phyloP scores from a whole-genome alignment of 2,113 vertebrate species.

The Percina caprodes region DNA sequence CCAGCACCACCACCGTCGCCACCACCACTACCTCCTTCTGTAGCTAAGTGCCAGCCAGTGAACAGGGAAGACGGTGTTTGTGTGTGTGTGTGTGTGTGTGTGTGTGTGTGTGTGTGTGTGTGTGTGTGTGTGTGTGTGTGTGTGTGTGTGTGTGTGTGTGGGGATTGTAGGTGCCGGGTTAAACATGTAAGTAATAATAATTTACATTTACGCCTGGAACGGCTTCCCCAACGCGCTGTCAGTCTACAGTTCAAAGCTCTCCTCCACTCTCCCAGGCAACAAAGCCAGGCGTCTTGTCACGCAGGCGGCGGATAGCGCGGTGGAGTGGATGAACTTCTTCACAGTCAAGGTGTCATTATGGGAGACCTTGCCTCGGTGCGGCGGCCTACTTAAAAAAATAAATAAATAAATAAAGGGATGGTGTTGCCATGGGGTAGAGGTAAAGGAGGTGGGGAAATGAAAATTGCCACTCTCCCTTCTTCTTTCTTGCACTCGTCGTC shows the following conservation, averaged over 20 bases:
- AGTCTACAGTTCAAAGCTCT: conserved; percentile 76
- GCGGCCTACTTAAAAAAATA: conserved; percentile 51
- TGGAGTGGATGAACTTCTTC: conserved; percentile 77
- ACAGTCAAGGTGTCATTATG: conserved; percentile 75
- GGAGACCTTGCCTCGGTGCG: conserved; percentile 61
- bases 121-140: background rate
- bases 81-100: background rate
- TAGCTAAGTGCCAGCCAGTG: conserved; percentile 19
- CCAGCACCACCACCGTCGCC: background rate
- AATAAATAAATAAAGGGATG: conserved; percentile 53
- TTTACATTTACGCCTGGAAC: conserved; percentile 81
- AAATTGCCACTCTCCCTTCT: conserved; percentile 65
- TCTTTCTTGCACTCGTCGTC: conserved; percentile 10
- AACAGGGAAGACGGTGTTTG: conserved; percentile 7
- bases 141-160: background rate
- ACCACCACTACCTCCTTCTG: conserved; percentile 22
- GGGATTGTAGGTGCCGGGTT: conserved; percentile 73
- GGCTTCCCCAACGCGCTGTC: conserved; percentile 64
- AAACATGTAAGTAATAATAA: conserved; percentile 84
- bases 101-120: background rate
- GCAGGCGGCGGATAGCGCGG: conserved; percentile 55
- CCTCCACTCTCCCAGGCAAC: conserved; percentile 72
- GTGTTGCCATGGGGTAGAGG: background rate
- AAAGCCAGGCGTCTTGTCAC: conserved; percentile 77
- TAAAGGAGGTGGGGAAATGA: conserved; percentile 47